Evolutionary conservation across 2,113 vertebrate genomes (phyloP).

Genomic region (Labeo catla): DNA sequence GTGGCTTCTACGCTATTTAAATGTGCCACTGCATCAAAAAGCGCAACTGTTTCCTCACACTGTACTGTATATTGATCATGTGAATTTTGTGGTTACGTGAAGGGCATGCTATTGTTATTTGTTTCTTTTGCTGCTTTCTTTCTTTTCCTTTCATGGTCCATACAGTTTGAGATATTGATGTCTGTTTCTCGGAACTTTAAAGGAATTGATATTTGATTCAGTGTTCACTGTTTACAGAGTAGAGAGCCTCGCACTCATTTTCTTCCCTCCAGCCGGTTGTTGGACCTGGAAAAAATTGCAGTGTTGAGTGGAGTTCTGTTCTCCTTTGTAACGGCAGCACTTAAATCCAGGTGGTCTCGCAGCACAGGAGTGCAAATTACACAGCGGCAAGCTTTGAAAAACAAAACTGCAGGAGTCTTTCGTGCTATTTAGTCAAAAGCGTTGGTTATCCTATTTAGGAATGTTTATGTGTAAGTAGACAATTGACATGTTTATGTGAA

Average conservation of each 20-base stretch:
- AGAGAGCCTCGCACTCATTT: constrained; percentile 36
- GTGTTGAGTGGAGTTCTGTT: background rate
- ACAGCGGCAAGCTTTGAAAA: constrained; percentile 13
- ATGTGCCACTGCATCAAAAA: constrained; percentile 42
- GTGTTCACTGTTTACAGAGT: constrained; percentile 41
- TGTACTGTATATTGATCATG: constrained; percentile 68
- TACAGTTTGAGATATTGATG: constrained; percentile 56
- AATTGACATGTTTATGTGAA: constrained; percentile 17
- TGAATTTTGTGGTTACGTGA: constrained; percentile 54
- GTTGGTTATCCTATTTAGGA: constrained; percentile 30
- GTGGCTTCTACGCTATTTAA: constrained; percentile 52
- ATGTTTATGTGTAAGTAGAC: constrained; percentile 16
- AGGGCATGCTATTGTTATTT: background rate
- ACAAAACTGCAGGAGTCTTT: constrained; percentile 5
- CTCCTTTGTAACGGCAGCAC: constrained; percentile 38
- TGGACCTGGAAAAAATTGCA: constrained; percentile 23
- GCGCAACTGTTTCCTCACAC: constrained; percentile 62
- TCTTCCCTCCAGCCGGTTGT: constrained; percentile 3
- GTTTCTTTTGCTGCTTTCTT: constrained; percentile 34
- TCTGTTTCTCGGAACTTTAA: constrained; percentile 46
- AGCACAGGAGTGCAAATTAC: constrained; percentile 34
- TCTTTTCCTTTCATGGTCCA: constrained; percentile 44
- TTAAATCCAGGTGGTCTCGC: constrained; percentile 37
- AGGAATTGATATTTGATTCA: constrained; percentile 60
- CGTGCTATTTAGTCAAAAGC: background rate